Evolutionary conservation across 1,140 invertebrate genomes (phyloP).

Genomic region (Sogatella furcifera): DNA sequence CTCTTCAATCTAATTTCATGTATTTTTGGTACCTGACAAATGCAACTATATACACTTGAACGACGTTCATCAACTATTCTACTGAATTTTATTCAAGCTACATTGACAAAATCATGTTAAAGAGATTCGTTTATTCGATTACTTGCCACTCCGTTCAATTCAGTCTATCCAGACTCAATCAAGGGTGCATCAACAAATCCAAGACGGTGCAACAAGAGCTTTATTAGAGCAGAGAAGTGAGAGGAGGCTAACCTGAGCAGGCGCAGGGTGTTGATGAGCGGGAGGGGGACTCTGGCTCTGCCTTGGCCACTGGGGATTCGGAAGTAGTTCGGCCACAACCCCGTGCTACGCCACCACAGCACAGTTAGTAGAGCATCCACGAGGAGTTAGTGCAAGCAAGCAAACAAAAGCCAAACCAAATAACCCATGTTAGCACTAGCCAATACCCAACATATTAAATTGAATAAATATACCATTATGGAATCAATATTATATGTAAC

Average conservation of each 20-base stretch:
- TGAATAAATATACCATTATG: too few relatives aligned
- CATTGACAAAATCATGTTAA: too few relatives aligned
- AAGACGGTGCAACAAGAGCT: not conserved
- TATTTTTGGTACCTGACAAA: too few relatives aligned
- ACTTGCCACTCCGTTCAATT: too few relatives aligned
- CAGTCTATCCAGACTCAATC: too few relatives aligned
- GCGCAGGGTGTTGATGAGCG: conserved; percentile 66
- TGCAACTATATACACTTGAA: too few relatives aligned
- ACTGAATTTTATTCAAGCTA: too few relatives aligned
- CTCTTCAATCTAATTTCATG: too few relatives aligned
- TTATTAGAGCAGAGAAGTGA: too few relatives aligned
- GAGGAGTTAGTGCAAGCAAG: not conserved
- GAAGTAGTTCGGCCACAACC: conserved; percentile 31
- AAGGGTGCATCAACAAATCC: conserved; percentile 6
- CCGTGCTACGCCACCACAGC: conserved; percentile 20
- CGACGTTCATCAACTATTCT: too few relatives aligned
- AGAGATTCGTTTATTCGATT: too few relatives aligned
- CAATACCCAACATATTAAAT: conserved; percentile 19
- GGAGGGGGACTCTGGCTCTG: conserved; percentile 68
- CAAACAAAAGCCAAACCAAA: conserved; percentile 18
- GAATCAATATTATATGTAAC: too few relatives aligned
- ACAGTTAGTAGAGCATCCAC: not conserved
- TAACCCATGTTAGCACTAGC: conserved; percentile 27
- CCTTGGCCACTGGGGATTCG: conserved; percentile 26
- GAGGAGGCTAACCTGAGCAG: not conserved